These are phyloP conservation scores for Helobdella robusta DNA, from an alignment of 2,888 invertebrate genomes.

Conservation along the genomic window DNA sequence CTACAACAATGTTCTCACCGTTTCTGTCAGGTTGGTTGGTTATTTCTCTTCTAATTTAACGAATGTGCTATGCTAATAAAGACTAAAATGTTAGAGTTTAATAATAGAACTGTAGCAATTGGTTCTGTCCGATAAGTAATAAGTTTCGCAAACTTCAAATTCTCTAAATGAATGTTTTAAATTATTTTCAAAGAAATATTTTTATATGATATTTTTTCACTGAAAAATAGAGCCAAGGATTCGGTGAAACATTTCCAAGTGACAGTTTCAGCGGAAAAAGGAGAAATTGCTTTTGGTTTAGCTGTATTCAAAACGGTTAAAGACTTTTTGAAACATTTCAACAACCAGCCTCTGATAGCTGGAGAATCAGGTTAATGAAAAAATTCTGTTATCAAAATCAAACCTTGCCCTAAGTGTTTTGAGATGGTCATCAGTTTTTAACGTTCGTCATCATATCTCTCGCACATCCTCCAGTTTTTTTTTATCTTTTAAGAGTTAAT, in stretches of 20 bases:
- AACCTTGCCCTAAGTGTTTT: no score
- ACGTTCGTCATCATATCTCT: no score
- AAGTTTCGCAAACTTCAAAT: no score
- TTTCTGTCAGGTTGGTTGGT: constrained; percentile 41
- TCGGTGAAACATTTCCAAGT: constrained; percentile 43
- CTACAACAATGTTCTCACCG: constrained; percentile 39
- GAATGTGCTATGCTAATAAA: no score
- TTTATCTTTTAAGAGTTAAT: no score
- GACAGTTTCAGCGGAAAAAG: neutral
- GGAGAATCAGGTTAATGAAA: constrained; percentile 41
- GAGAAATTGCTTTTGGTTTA: constrained; percentile 41
- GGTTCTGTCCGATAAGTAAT: no score
- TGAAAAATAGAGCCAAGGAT: constrained; percentile 40
- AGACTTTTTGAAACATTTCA: constrained; percentile 42
- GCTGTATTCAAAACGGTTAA: constrained; percentile 39
- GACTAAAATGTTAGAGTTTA: no score
- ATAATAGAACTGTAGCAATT: no score
- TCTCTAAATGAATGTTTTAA: neutral
- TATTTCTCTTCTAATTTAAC: neutral
- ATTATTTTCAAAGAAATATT: neutral
- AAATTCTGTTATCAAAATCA: no score
- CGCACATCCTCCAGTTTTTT: no score
- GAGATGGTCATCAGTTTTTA: no score
- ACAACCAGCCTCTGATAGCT: constrained; percentile 43
- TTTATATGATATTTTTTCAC: neutral